Base-by-base conservation (phyloP, 2,888 invertebrate genomes). In the Adelognathus sp. region DNA sequence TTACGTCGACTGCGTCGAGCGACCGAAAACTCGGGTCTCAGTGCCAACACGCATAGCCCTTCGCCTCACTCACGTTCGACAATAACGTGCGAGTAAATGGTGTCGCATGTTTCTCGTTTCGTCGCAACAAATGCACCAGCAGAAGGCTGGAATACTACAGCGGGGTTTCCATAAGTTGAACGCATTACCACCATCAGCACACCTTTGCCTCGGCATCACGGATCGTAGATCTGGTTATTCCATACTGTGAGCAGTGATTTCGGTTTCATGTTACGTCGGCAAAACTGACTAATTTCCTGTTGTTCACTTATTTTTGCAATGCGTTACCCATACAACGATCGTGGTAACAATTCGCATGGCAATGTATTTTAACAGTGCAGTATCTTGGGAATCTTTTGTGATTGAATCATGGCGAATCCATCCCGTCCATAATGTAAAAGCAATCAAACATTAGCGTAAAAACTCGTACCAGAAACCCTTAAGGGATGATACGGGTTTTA, bases 81-180 rank as follows among this genome's bases (percentile, higher is more conserved):
- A 63, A 63, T 63, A 31, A 64, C 21, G n/a, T 33, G 33, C 9
- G 36, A 50, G 33, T 50, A 64, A 33, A 33, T 50, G 33, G 11
- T 46, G 63, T 33, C 46, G 31, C 46, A 6, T 31, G 21, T 11
- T 31, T 46, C 44, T 63, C 21, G 46, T 31, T 46, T 63, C 46
- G 46, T 31, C 63, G 46, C 46, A 7, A 3, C 46, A 50, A 50
- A 24, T 24, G n/a, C 24, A 11, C 18, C 9, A 11, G 24, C 11
- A 11, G 11, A 50, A 7, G 21, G 9, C 24, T 21, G n/a, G 11
- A 21, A 9, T n/a, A n/a, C 18, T 4, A 50, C 46, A 50, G 46
- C 4, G 11, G 11, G n/a, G 9, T 50, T 18, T n/a, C 21, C 46
- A 50, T 50, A 50, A 50, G 46, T 50, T 24, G 4, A 3, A 3